Conservation (phyloP, 2,888 invertebrate species). For the Neocrepidodera transversa region DNA sequence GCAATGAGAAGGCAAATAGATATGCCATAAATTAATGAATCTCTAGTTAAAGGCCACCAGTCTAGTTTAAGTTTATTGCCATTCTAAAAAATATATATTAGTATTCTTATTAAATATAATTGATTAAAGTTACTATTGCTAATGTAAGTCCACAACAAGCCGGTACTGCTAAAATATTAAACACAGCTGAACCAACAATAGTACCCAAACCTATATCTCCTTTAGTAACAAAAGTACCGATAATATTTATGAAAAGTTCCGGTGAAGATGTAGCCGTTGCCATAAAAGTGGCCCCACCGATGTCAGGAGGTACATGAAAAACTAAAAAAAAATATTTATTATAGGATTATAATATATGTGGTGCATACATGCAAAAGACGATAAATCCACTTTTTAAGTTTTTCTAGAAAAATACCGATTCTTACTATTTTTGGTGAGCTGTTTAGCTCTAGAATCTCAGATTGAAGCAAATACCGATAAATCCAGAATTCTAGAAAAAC, state of each 20-base stretch:
- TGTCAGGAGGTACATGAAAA: constrained; percentile 16
- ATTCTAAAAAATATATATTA: constrained; percentile 17
- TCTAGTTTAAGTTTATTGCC: constrained; percentile 7
- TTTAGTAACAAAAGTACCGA: constrained; percentile 24
- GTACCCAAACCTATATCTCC: constrained; percentile 23
- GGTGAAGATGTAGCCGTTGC: constrained; percentile 18
- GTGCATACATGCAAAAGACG: no score
- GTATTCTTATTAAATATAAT: not conserved
- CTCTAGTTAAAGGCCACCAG: constrained; percentile 22
- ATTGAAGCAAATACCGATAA: no score
- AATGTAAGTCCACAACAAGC: constrained; percentile 18
- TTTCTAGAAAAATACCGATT: no score
- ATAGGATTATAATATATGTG: no score
- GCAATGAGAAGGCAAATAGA: constrained; percentile 17
- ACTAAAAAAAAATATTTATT: constrained; percentile 4
- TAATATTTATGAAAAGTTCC: constrained; percentile 21
- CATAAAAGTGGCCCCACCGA: constrained; percentile 24
- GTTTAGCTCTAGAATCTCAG: no score
- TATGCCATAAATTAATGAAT: constrained; percentile 16
- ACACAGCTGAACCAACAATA: constrained; percentile 20
- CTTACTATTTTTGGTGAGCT: no score
- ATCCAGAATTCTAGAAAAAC: no score
- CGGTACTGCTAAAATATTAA: constrained; percentile 22
- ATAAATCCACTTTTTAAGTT: no score
- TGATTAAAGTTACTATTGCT: constrained; percentile 4